A percentile compares a stretch with the other conserved stretches of the same genome.
Evolutionary conservation across 1,140 invertebrate genomes (phyloP).

Genomic region (Bombus ignitus): DNA sequence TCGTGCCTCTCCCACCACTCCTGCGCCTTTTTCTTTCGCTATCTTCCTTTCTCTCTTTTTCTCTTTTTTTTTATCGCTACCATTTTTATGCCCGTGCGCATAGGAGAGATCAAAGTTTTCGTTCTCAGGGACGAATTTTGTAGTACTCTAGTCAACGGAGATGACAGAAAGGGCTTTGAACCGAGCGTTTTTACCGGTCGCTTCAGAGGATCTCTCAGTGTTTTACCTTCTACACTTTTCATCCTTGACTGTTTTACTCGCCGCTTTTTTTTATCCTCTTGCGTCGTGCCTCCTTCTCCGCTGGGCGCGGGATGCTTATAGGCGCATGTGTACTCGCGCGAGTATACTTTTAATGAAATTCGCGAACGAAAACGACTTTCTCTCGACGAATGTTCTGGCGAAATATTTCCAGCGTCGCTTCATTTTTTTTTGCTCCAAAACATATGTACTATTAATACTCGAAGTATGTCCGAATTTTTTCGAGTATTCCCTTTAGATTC

Average conservation of each 20-base stretch:
- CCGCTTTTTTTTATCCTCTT: not conserved
- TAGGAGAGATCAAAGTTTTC: constrained; percentile 49
- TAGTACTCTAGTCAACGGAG: constrained; percentile 28
- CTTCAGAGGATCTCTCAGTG: constrained; percentile 32
- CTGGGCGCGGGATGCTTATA: not conserved
- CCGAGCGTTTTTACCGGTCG: constrained; percentile 22
- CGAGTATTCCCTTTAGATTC: not conserved
- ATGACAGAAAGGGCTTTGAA: constrained; percentile 44
- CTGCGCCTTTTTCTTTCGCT: not conserved
- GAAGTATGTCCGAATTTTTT: too few relatives aligned
- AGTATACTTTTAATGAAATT: constrained; percentile 1
- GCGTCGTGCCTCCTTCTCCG: not conserved
- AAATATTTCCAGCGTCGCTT: not conserved
- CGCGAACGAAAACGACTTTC: not conserved
- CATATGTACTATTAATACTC: not conserved
- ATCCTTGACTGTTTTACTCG: constrained; percentile 19
- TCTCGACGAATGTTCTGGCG: not conserved
- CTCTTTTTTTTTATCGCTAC: constrained; percentile 19
- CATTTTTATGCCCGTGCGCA: constrained; percentile 39
- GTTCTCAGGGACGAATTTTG: constrained; percentile 34
- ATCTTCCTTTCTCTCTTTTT: not conserved
- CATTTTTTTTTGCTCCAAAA: not conserved
- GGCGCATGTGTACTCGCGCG: not conserved
- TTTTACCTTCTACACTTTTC: constrained; percentile 33
- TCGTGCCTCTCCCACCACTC: not conserved